phyloP scores from a whole-genome alignment of 2,113 vertebrate species.

The Thamnaconus septentrionalis region DNA sequence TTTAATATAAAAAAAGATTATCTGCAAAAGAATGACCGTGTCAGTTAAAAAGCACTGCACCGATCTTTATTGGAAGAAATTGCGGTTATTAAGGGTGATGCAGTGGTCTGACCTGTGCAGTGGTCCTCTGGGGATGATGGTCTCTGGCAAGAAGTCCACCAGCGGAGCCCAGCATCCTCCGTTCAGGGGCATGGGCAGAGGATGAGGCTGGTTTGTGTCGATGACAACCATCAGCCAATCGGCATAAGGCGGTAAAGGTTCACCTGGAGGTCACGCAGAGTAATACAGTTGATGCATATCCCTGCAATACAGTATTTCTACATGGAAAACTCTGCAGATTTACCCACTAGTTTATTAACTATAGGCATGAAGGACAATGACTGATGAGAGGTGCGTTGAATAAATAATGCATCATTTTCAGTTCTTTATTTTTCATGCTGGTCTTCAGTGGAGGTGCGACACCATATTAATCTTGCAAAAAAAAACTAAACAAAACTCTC shows the following conservation, averaged over 20 bases:
- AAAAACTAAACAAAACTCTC: too few relatives aligned
- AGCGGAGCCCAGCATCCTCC: slow-evolving; percentile 96
- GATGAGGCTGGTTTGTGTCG: slow-evolving; percentile 89
- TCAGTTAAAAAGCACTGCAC: background rate
- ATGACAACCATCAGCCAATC: slow-evolving; percentile 89
- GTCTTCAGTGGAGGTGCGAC: too few relatives aligned
- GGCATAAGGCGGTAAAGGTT: slow-evolving; percentile 88
- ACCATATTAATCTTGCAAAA: too few relatives aligned
- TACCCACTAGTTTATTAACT: too few relatives aligned
- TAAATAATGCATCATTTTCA: too few relatives aligned
- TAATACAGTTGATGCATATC: background rate
- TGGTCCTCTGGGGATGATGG: slow-evolving; percentile 88
- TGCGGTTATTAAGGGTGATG: background rate
- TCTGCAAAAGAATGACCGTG: too few relatives aligned
- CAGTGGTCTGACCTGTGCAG: slow-evolving; percentile 85
- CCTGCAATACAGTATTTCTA: too few relatives aligned
- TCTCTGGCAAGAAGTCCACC: slow-evolving; percentile 95
- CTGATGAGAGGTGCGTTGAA: too few relatives aligned
- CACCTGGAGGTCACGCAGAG: slow-evolving; percentile 73
- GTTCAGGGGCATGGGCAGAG: slow-evolving; percentile 93
- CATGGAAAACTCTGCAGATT: too few relatives aligned
- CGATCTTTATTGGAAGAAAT: background rate
- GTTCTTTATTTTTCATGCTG: too few relatives aligned
- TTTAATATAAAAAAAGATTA: too few relatives aligned
- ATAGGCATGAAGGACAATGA: too few relatives aligned